phyloP scores from a whole-genome alignment of 35 echinoderm and acorn worm genomes.

The Apostichopus californicus region DNA sequence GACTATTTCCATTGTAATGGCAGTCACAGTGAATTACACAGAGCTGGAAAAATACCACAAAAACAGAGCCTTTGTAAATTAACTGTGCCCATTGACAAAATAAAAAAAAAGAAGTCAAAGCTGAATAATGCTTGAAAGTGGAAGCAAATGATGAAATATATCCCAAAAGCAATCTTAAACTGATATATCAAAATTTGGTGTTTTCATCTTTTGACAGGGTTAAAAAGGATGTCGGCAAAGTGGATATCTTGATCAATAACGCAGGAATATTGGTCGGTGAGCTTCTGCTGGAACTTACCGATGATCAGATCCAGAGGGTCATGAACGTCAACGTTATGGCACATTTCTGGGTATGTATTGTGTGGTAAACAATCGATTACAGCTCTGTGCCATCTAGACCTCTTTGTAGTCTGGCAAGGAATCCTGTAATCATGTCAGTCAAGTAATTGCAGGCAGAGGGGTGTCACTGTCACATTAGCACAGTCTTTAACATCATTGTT shows the following conservation, averaged over 20 bases:
- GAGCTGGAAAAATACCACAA: too few relatives aligned
- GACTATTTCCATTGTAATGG: too few relatives aligned
- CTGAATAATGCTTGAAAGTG: not conserved
- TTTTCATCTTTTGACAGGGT: slow-evolving; percentile 26
- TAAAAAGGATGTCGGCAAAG: slow-evolving; percentile 69
- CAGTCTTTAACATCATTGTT: too few relatives aligned
- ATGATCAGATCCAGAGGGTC: slow-evolving; percentile 62
- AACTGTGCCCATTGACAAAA: too few relatives aligned
- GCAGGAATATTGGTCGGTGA: slow-evolving; percentile 71
- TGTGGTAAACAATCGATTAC: not conserved
- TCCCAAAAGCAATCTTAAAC: too few relatives aligned
- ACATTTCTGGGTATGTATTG: slow-evolving; percentile 75
- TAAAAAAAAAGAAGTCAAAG: not conserved
- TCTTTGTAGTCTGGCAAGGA: too few relatives aligned
- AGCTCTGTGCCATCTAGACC: too few relatives aligned
- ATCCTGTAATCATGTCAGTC: too few relatives aligned
- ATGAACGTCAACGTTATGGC: slow-evolving; percentile 71
- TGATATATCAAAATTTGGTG: not conserved
- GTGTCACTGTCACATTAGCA: too few relatives aligned
- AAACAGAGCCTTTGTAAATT: too few relatives aligned
- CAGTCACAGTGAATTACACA: too few relatives aligned
- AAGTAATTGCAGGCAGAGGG: too few relatives aligned
- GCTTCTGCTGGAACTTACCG: slow-evolving; percentile 57
- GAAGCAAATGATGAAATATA: not conserved
- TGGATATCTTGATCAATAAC: slow-evolving; percentile 84